Base-by-base conservation (phyloP, 1,140 invertebrate species). In the Colletes gigas region DNA sequence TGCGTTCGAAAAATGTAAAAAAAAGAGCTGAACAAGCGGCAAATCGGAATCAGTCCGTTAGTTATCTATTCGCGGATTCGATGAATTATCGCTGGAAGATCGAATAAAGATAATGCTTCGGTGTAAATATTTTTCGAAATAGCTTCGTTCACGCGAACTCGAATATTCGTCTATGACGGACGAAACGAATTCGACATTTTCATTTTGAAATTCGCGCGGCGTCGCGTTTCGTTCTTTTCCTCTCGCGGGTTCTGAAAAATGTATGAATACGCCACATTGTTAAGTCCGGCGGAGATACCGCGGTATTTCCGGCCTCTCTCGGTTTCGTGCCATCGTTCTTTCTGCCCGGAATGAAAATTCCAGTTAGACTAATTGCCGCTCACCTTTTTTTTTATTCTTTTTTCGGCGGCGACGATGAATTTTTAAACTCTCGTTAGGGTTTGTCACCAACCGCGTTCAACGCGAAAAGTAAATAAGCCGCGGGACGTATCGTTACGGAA, bases 331-430 rank as follows among this genome's bases (percentile, higher is more conserved):
- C 15, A 10, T 3, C 44, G 21, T 39, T 47, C 44, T 30, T 14
- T 4, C 7, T 14, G 60, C 30, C 14, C n/a, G 41, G 50, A 59
- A 77, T 39, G 54, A 59, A 60, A 69, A 77, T 77, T 69, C 41
- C 66, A 59, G 74, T 69, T 59, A 69, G 66, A 41, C 74, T 77
- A 77, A 77, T 77, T 77, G 74, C 66, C 41, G 17, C 19, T 17
- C 44, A 30, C 54, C 52, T 15, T 69, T 50, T 47, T 50, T 1
- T 15, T 10, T 41, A 8, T 10, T 65, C 21, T 15, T 10, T 41
- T 12, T 10, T 65, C 21, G 39, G 9, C 44, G 3, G 9, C 44
- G 50, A 39, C 21, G 47, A 60, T 60, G 74, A 69, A 77, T 50
- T 68, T 76, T 66, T 65, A 15, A 17, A 50, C 65, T 59, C 66